phyloP scores from a whole-genome alignment of 2,797 vertebrate genomes.

The Hemibagrus guttatus region DNA sequence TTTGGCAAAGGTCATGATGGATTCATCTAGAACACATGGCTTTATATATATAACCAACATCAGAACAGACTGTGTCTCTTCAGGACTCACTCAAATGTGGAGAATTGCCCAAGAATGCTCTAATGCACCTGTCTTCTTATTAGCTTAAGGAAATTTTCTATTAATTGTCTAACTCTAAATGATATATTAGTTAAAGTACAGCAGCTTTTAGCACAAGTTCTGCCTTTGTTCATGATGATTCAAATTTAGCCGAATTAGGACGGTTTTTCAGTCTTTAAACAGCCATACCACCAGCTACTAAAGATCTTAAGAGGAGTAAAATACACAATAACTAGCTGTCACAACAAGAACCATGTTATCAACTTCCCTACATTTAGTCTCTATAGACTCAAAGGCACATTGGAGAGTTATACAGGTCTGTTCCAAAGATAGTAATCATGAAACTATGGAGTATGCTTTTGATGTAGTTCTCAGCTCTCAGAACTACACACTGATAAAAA shows the following conservation, averaged over 20 bases:
- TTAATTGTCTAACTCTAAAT: neutral
- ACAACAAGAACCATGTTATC: constrained; percentile 36
- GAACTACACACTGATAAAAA: constrained; percentile 16
- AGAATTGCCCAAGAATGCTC: neutral
- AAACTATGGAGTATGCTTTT: constrained; percentile 28
- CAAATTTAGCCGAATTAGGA: neutral
- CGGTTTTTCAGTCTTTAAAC: neutral
- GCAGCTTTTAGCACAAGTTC: neutral
- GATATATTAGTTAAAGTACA: neutral
- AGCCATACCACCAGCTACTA: neutral
- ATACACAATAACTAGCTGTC: constrained; percentile 29
- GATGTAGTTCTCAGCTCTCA: constrained; percentile 11
- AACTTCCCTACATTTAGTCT: constrained; percentile 41
- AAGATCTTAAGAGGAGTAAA: neutral
- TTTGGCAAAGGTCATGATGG: neutral
- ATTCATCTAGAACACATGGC: neutral
- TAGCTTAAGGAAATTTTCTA: neutral
- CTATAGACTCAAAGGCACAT: constrained; percentile 21
- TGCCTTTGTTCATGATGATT: neutral
- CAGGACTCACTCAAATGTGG: too few species aligned
- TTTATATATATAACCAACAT: neutral
- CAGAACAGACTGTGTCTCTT: neutral
- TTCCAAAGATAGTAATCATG: constrained; percentile 48
- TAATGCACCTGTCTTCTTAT: neutral
- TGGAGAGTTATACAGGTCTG: constrained; percentile 27